Evolutionary conservation across 2,888 invertebrate genomes (phyloP).

Genomic region (Nephrotoma flavescens): DNA sequence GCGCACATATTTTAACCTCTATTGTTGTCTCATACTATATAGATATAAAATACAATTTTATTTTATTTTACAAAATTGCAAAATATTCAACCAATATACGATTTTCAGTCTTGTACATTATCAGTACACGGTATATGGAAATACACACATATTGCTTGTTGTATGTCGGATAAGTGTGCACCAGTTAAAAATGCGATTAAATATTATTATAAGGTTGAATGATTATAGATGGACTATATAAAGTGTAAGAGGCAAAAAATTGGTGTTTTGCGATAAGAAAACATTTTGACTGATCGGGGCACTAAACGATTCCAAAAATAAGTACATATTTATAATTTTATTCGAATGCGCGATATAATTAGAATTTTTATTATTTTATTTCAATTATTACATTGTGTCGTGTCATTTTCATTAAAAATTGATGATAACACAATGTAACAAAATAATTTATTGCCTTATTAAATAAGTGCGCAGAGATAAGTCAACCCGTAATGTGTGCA

Average conservation of each 20-base stretch:
- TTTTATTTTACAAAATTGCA: neutral
- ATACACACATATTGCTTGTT: too few relatives aligned
- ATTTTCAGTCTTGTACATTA: neutral
- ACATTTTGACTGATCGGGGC: neutral
- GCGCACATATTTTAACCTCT: neutral
- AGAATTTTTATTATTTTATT: neutral
- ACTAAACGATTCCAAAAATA: neutral
- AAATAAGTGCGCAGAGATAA: neutral
- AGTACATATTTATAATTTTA: neutral
- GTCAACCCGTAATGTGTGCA: neutral
- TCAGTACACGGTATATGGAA: neutral
- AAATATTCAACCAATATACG: neutral
- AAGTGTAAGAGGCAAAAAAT: neutral
- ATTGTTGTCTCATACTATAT: neutral
- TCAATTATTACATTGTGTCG: neutral
- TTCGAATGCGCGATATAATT: neutral
- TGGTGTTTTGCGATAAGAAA: neutral
- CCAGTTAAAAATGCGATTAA: neutral
- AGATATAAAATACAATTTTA: neutral
- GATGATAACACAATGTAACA: neutral
- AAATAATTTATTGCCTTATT: neutral
- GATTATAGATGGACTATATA: neutral
- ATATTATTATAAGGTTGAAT: neutral
- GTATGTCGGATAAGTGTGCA: neutral
- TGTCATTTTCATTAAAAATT: neutral